phyloP scores from a whole-genome alignment of 2,113 vertebrate species.

The Upupa epops region DNA sequence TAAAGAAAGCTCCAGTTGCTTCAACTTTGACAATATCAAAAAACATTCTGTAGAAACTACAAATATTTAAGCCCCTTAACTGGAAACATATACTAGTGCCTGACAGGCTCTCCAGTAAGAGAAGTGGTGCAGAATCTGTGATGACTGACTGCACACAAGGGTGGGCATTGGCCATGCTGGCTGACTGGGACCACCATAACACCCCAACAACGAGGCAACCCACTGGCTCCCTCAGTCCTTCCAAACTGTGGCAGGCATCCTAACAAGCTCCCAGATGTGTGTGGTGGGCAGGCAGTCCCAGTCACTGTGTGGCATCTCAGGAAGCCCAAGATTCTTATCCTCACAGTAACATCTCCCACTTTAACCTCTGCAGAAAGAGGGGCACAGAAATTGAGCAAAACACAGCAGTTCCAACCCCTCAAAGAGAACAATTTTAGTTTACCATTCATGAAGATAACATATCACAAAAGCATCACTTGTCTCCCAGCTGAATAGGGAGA shows the following conservation, averaged over 20 bases:
- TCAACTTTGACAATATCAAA: not conserved
- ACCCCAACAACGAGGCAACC: not conserved
- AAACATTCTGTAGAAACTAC: not conserved
- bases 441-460: not conserved
- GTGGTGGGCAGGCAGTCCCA: not conserved
- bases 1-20: not conserved
- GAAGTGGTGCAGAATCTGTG: rapidly evolving
- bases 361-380: not conserved
- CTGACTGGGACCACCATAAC: not conserved
- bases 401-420: not conserved
- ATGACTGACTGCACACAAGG: not conserved
- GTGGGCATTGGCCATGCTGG: rapidly evolving
- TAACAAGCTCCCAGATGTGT: not conserved
- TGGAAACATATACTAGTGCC: not conserved
- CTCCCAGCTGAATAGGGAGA: not conserved
- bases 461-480: not conserved
- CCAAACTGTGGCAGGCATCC: not conserved
- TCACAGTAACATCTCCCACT: not conserved
- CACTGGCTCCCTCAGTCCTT: rapidly evolving
- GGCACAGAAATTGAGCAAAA: not conserved
- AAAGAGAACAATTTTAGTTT: not conserved
- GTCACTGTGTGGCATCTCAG: not conserved
- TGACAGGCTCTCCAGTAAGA: not conserved
- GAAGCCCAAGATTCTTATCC: not conserved
- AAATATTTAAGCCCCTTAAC: not conserved